Conservation (phyloP, 2,888 invertebrate genomes). For the Drosophila fulvimacula region DNA sequence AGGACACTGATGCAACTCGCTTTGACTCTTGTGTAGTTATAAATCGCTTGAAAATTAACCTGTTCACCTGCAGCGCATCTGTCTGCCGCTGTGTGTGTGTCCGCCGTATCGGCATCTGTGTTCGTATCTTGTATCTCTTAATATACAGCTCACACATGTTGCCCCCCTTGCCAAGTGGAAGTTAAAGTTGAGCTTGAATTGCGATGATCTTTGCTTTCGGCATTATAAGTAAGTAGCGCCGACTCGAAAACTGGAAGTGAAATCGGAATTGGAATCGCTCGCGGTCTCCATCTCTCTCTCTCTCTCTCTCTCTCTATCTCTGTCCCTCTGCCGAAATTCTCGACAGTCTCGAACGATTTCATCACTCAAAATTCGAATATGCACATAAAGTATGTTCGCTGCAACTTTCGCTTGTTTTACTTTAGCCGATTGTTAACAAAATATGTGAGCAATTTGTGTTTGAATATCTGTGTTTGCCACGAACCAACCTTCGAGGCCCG, state of each 20-base stretch:
- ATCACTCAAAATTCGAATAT: slow-evolving; percentile 53
- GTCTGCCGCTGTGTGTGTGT: slow-evolving; percentile 4
- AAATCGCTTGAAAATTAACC: slow-evolving; percentile 57
- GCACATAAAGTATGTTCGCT: slow-evolving; percentile 19
- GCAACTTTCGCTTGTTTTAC: slow-evolving; percentile 55
- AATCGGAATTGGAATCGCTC: slow-evolving; percentile 46
- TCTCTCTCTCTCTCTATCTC: slow-evolving; percentile 23
- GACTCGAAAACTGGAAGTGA: slow-evolving; percentile 65
- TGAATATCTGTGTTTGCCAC: slow-evolving; percentile 19
- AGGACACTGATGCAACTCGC: slow-evolving; percentile 46
- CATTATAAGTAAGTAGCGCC: slow-evolving; percentile 43
- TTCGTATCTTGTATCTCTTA: slow-evolving; percentile 35
- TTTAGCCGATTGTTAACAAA: slow-evolving; percentile 28
- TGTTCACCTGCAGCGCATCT: slow-evolving; percentile 58
- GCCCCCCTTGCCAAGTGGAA: slow-evolving; percentile 34
- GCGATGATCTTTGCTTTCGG: slow-evolving; percentile 63
- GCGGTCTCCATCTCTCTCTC: not conserved
- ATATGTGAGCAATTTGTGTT: slow-evolving; percentile 38
- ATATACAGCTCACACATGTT: slow-evolving; percentile 35
- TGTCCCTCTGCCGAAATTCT: slow-evolving; percentile 53
- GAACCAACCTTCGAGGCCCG: slow-evolving; percentile 11
- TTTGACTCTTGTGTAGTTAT: slow-evolving; percentile 34
- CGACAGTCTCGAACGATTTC: slow-evolving; percentile 47
- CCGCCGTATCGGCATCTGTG: slow-evolving; percentile 25
- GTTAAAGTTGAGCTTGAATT: slow-evolving; percentile 62